A percentile compares a stretch with the other conserved stretches of the same genome.
Evolutionary conservation across 2,113 vertebrate genomes (phyloP).

Genomic region (Romanogobio albipinnatus): DNA sequence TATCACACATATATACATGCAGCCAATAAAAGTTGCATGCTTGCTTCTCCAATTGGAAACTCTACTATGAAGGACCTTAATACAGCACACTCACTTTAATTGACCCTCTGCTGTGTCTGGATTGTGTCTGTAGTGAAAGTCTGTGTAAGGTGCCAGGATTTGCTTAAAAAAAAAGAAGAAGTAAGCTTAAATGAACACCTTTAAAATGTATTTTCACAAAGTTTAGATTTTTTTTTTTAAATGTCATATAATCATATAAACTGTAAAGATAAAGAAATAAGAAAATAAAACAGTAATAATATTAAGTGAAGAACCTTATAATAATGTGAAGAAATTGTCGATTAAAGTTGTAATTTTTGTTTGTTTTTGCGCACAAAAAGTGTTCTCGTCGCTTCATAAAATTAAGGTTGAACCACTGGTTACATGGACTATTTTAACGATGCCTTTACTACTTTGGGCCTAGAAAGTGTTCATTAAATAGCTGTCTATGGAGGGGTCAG

Average conservation of each 20-base stretch:
- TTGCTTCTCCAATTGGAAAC: neutral
- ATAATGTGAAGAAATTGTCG: too few relatives aligned
- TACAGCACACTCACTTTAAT: slow-evolving; percentile 87
- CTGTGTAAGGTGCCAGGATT: slow-evolving; percentile 98
- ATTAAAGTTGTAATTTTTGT: too few relatives aligned
- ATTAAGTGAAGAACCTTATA: too few relatives aligned
- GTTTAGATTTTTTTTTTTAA: too few relatives aligned
- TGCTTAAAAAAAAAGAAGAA: slow-evolving; percentile 74
- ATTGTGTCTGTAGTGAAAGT: slow-evolving; percentile 99
- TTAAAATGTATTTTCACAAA: neutral
- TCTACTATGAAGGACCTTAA: slow-evolving; percentile 36
- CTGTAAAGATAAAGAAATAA: neutral
- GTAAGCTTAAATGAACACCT: neutral
- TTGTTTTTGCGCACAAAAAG: too few relatives aligned
- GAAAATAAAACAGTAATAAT: neutral
- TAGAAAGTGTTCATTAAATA: too few relatives aligned
- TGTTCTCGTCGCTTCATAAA: too few relatives aligned
- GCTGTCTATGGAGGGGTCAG: too few relatives aligned
- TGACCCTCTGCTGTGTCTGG: slow-evolving; percentile 95
- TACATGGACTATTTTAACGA: too few relatives aligned
- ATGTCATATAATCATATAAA: neutral
- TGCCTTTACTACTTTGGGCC: too few relatives aligned
- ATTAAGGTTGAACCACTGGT: too few relatives aligned
- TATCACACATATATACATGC: slow-evolving; percentile 3
- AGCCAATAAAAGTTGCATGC: neutral